phyloP scores from a whole-genome alignment of 2,888 invertebrate genomes.

The Tipula helvola region DNA sequence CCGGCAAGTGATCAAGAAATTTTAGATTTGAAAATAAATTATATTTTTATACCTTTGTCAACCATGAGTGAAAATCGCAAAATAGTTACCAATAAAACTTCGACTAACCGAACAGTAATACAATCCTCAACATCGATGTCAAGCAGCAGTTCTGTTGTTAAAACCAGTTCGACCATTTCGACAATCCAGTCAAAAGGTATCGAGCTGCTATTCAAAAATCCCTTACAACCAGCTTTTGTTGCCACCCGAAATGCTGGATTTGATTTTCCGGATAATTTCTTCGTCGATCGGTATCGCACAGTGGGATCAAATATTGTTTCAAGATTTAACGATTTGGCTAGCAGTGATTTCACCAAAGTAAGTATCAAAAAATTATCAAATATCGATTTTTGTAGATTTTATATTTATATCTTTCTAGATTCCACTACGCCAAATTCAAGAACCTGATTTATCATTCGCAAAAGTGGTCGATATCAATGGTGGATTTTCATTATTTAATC shows the following conservation, averaged over 20 bases:
- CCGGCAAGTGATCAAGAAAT: not conserved
- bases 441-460: constrained; percentile 5
- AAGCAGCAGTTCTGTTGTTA: not conserved
- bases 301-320: not conserved
- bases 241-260: not conserved
- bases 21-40: not conserved
- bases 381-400: too few relatives aligned
- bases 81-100: not conserved
- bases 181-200: not conserved
- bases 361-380: not conserved
- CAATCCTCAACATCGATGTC: not conserved
- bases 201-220: not conserved
- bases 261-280: constrained; percentile 13
- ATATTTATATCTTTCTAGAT: not conserved
- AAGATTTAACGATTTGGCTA: not conserved
- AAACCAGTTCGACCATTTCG: not conserved
- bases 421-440: not conserved
- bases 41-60: not conserved
- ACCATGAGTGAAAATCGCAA: not conserved
- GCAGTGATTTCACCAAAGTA: not conserved
- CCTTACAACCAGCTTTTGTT: not conserved
- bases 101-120: not conserved
- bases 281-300: constrained; percentile 12
- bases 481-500: constrained; percentile 10
- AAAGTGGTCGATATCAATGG: not conserved